These are phyloP conservation scores for Ectobius pallidus DNA, from an alignment of 2,888 invertebrate genomes.

Conservation along the genomic window DNA sequence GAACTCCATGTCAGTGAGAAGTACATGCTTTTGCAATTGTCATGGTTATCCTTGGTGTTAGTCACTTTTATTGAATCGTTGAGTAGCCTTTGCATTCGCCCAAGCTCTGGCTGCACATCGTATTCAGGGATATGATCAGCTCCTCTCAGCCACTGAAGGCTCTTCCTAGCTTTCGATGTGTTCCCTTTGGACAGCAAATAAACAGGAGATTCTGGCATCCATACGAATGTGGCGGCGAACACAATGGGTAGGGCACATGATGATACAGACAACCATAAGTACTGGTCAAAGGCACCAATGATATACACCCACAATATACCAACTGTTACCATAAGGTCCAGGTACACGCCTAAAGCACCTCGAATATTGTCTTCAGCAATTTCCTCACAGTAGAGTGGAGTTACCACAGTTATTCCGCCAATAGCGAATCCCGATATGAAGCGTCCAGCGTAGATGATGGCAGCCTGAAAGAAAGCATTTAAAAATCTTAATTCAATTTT, in stretches of 20 bases:
- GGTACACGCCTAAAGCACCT: slow-evolving; percentile 72
- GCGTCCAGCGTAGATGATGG: slow-evolving; percentile 65
- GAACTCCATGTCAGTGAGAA: not conserved
- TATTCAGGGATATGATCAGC: not conserved
- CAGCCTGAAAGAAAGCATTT: too few relatives aligned
- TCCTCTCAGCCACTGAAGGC: slow-evolving; percentile 53
- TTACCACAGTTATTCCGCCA: slow-evolving; percentile 72
- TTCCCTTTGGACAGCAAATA: slow-evolving; percentile 44
- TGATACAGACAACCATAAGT: slow-evolving; percentile 51
- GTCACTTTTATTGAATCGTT: too few relatives aligned
- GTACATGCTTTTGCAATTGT: too few relatives aligned
- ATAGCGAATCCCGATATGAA: slow-evolving; percentile 68
- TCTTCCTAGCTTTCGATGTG: slow-evolving; percentile 51
- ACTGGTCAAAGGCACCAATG: slow-evolving; percentile 52
- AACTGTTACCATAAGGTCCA: slow-evolving; percentile 56
- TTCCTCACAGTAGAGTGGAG: slow-evolving; percentile 88
- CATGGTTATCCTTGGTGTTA: too few relatives aligned
- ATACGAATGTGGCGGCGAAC: slow-evolving; percentile 50
- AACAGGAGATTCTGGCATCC: slow-evolving; percentile 58
- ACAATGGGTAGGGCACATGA: slow-evolving; percentile 48
- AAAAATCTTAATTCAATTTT: too few relatives aligned
- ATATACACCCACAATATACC: slow-evolving; percentile 53
- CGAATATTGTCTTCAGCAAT: slow-evolving; percentile 74
- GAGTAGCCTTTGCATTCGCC: slow-evolving; percentile 7
- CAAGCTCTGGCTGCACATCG: slow-evolving; percentile 17